A percentile compares a stretch with the other conserved stretches of the same genome.
These are phyloP conservation scores for Solenopsis fugax DNA, from an alignment of 1,140 invertebrate species.

Conservation along the genomic window DNA sequence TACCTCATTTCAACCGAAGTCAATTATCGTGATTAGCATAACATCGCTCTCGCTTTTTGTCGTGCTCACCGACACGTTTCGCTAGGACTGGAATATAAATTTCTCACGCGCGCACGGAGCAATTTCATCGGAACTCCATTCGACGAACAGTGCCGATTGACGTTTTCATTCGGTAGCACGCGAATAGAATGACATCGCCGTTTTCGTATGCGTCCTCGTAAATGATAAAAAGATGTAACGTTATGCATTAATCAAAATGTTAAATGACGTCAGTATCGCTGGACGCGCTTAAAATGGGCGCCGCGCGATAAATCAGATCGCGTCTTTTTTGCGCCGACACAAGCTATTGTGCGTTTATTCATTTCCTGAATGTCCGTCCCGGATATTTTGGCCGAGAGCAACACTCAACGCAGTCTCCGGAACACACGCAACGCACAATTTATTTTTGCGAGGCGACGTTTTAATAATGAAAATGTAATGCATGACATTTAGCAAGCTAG, in stretches of 20 bases:
- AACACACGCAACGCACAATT: slow-evolving; percentile 35
- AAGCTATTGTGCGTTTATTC: slow-evolving; percentile 61
- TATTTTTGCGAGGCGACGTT: slow-evolving; percentile 56
- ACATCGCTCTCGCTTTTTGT: not conserved
- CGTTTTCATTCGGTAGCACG: slow-evolving; percentile 47
- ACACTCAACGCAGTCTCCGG: slow-evolving; percentile 32
- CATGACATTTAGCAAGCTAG: slow-evolving; percentile 37
- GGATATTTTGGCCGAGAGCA: slow-evolving; percentile 53
- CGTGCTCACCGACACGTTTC: not conserved
- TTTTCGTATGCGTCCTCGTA: slow-evolving; percentile 28
- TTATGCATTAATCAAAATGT: slow-evolving; percentile 61
- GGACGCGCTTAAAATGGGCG: slow-evolving; percentile 53
- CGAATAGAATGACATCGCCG: slow-evolving; percentile 43
- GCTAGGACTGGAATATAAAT: slow-evolving; percentile 36
- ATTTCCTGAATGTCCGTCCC: slow-evolving; percentile 53
- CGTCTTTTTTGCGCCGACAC: slow-evolving; percentile 62
- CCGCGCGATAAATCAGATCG: slow-evolving; percentile 58
- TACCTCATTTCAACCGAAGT: not conserved
- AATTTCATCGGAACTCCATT: slow-evolving; percentile 48
- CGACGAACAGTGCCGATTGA: slow-evolving; percentile 38
- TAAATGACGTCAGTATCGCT: slow-evolving; percentile 48
- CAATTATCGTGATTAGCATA: slow-evolving; percentile 40
- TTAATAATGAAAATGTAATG: slow-evolving; percentile 51
- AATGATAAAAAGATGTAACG: slow-evolving; percentile 63
- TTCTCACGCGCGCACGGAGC: slow-evolving; percentile 26